Evolutionary conservation across 2,113 vertebrate genomes (phyloP), one percentile per base, ranked within the genome.

Genomic region (Gymnorhina tibicen): DNA sequence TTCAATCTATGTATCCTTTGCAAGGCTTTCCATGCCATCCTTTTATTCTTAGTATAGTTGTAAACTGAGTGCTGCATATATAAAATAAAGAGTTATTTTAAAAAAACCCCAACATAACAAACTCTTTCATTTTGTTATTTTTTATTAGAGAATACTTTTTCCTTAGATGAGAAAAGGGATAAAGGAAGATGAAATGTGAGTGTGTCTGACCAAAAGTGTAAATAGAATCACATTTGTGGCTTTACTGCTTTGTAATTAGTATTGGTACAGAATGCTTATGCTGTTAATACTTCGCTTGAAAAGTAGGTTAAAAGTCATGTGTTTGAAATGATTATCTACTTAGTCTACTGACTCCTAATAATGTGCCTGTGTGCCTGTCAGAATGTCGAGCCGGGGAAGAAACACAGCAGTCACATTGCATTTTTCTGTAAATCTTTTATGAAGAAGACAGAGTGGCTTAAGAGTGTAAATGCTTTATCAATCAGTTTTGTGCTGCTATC

Each of bases 251-350:
- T 88, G 49, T 88, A 13, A 92, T 97, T 89, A 89, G 26, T 85
- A 32, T 89, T 91, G 88, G 77, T 93, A 17, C 89, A 93, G 78
- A 93, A 93, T 94, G 80, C 70, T 75, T 93, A 8, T 82, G 81
- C n/a, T 93, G 62, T 78, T 94, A 95, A 70, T 96, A 27, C 63
- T 89, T 86, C 15, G 35, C 73, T 93, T 88, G 80, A 72, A 82
- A 97, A 97, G 83, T 95, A 95, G 76, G 93, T 94, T 97, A 96
- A 94, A 96, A 84, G 77, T 96, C 89, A 95, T 97, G 92, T 95
- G 93, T 97, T 96, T 95, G 89, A 96, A 97, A 91, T 87, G 10
- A 79, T 97, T 97, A 92, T 97, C 91, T 96, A 4, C 91, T 98
- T 97, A 93, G 83, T 79, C 64, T 88, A 50, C 52, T 97, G 73